These are phyloP conservation scores for Orycteropus afer DNA, from an alignment of 2,113 vertebrate genomes.

Conservation along the genomic window DNA sequence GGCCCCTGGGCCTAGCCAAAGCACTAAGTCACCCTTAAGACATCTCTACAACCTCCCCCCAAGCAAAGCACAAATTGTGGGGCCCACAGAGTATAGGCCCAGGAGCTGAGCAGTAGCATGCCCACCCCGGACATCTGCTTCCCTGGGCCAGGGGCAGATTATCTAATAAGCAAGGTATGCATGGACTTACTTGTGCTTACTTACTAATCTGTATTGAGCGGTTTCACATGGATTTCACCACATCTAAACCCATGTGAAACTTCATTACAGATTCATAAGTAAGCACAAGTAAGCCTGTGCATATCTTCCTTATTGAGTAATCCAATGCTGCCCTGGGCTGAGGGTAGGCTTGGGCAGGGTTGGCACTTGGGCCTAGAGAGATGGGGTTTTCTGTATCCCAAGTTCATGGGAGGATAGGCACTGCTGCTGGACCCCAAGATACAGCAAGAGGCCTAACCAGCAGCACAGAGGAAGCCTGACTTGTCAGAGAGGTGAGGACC, in stretches of 20 bases:
- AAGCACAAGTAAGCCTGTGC: not conserved
- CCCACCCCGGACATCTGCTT: not conserved
- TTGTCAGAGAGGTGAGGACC: not conserved
- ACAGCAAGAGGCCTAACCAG: not conserved
- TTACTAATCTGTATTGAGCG: too few species aligned
- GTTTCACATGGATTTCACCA: too few species aligned
- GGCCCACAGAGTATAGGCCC: not conserved
- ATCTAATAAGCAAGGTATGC: not conserved
- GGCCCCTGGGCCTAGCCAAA: constrained; percentile 51
- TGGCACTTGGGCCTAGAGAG: not conserved
- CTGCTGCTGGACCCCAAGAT: not conserved
- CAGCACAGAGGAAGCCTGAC: not conserved
- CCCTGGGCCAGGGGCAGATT: not conserved
- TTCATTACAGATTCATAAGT: not conserved
- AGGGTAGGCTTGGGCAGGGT: not conserved
- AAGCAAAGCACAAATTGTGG: constrained; percentile 78
- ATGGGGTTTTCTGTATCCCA: not conserved
- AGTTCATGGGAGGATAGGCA: not conserved
- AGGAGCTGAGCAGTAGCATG: not conserved
- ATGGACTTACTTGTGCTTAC: too few species aligned
- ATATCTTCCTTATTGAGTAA: not conserved
- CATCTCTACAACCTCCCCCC: not conserved
- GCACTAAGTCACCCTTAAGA: constrained; percentile 26
- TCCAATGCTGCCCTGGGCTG: not conserved
- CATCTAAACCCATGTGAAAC: not conserved